Base-by-base conservation (phyloP, 2,797 vertebrate genomes). In the Sylvilagus floridanus region DNA sequence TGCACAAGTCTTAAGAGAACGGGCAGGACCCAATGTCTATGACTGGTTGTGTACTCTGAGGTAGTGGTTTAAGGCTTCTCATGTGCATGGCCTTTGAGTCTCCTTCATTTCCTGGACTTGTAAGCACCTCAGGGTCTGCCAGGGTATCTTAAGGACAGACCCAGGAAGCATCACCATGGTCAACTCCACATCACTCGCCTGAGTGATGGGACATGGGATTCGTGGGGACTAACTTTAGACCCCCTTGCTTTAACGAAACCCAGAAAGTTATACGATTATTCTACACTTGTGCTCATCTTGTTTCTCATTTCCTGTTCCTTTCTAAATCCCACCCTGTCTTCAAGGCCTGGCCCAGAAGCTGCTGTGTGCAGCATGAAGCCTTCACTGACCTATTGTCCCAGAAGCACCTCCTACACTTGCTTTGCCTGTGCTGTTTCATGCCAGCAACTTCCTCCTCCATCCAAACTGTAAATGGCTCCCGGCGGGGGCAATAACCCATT, bases 21-120 rank as follows among this genome's bases (percentile, higher is more conserved):
- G 6, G 13, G 6, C 22, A 6, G 82, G 26, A 21, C 6, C 8
- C 0, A 17, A 0, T 1, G 7, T 4, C 37, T 42, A 35, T 1
- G 7, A 30, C 2, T 10, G 13, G 7, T 6, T 0, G 42, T 0
- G 28, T 3, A 2, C n/a, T 9, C 13, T 4, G 14, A 13, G 63
- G 7, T 1, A 30, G 11, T 10, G 16, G 3, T 57, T 22, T 1
- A 0, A 5, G 0, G 4, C 7, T 47, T 9, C 17, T 16, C 16
- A 1, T 22, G 11, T 1, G 3, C 7, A 4, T 19, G 37, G 21
- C 65, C 26, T 24, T 7, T 1, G 3, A 10, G 7, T 8, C 28
- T 26, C 63, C 32, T 19, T 69, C 72, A 1, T 1, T 2, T 54
- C 62, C 30, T n/a, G 37, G 60, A 42, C 21, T 54, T 54, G 5